Evolutionary conservation across 2,888 invertebrate species (phyloP), one percentile per base, ranked within the genome.

Genomic region (Campoplex capitator): DNA sequence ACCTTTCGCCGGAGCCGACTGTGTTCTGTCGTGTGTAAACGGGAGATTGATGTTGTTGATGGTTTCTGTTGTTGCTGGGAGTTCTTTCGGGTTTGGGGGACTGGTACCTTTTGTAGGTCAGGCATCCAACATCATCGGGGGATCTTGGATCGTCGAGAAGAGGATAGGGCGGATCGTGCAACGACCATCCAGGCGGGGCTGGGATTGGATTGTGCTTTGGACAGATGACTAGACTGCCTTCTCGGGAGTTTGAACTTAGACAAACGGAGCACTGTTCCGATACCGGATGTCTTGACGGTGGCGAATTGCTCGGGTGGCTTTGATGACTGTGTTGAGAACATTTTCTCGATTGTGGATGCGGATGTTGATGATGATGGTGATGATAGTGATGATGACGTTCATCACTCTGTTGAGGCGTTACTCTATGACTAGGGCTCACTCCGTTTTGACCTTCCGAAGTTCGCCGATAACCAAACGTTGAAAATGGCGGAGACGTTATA

Each of bases 391-490:
- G 88, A 45, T 89, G 89, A 23, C 89, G 89, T 62, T 88, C 88
- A 75, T 88, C 90, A 84, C 89, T 91, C 83, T 79, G 76, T 81
- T 80, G 77, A 0, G 85, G 77, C 0, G 85, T 56, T 1, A 28
- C 65, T 65, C 83, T 65, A 3, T 62, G 58, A 54, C 54, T 74
- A 18, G 73, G 56, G 32, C 65, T 42, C n/a, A 84, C 38, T 65
- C 91, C 91, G 83, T 91, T 93, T 86, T 92, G 90, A 70, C 91
- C 89, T 54, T 87, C 85, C n/a, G 90, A 86, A 0, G 71, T 82
- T 7, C 83, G 86, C 8, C 90, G 91, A 91, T 96, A 95, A 38
- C 96, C 96, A 91, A 96, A 96, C 0, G 96, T 96, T 84, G 95
- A 95, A 92, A 96, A 96, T 3, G 91, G 92, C 0, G 91, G 90